Percentiles rank a stretch among this genome's conserved stretches.
Conservation (phyloP, 2,113 vertebrate genomes). For the Mustela nigripes region DNA sequence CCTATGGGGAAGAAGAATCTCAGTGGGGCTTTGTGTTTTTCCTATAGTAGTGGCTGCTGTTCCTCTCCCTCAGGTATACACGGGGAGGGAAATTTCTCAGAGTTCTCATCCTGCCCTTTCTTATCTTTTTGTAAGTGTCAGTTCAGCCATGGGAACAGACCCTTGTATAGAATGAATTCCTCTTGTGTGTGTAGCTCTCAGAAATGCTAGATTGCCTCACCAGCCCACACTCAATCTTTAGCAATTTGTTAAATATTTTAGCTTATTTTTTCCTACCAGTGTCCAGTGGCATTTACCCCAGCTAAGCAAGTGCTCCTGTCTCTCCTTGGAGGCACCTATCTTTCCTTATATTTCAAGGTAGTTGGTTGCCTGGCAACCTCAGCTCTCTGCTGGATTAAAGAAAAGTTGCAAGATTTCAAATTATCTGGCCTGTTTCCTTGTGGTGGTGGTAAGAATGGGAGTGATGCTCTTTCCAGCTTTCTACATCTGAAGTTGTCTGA, state of each 20-base stretch:
- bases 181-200: neutral
- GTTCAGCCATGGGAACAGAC: neutral
- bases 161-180: neutral
- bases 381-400: neutral
- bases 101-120: neutral
- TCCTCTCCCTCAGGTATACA: too few species aligned
- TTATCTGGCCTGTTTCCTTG: neutral
- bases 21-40: neutral
- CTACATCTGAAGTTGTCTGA: neutral
- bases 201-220: accelerated
- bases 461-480: neutral
- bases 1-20: neutral
- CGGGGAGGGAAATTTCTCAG: neutral
- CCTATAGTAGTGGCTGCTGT: accelerated
- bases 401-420: neutral
- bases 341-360: neutral
- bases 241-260: neutral
- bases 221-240: neutral
- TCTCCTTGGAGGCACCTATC: neutral
- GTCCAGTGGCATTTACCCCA: neutral
- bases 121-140: neutral
- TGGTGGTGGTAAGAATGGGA: neutral
- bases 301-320: neutral
- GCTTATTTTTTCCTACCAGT: neutral
- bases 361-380: neutral